These are phyloP conservation scores for Chinchilla lanigera DNA, from an alignment of 2,113 vertebrate species.

Conservation along the genomic window DNA sequence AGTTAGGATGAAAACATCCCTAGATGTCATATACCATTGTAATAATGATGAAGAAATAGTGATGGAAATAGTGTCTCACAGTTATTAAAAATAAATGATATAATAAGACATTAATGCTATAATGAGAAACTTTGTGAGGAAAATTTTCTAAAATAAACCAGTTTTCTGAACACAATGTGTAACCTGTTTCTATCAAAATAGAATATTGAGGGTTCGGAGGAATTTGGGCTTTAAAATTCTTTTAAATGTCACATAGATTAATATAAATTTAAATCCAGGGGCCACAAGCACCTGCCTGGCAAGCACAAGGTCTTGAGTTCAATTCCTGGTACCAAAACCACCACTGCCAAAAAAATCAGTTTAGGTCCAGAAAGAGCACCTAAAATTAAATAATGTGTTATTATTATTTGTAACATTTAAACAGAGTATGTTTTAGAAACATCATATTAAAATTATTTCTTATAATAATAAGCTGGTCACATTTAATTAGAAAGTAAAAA, in stretches of 20 bases:
- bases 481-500: background rate
- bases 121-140: background rate
- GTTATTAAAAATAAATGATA: conserved; percentile 11
- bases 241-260: background rate
- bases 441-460: background rate
- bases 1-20: background rate
- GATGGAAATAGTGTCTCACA: background rate
- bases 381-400: background rate
- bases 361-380: background rate
- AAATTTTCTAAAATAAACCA: background rate
- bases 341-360: too few relatives aligned
- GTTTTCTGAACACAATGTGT: background rate
- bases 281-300: too few relatives aligned
- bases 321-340: too few relatives aligned
- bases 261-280: background rate
- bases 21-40: background rate
- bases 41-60: background rate
- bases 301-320: too few relatives aligned
- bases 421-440: background rate
- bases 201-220: background rate
- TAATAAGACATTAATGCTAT: background rate
- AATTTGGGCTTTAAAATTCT: background rate
- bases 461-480: background rate
- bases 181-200: background rate
- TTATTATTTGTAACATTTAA: background rate